Evolutionary conservation across 1,140 invertebrate species (phyloP).

Genomic region (Helicorthomorpha holstii): DNA sequence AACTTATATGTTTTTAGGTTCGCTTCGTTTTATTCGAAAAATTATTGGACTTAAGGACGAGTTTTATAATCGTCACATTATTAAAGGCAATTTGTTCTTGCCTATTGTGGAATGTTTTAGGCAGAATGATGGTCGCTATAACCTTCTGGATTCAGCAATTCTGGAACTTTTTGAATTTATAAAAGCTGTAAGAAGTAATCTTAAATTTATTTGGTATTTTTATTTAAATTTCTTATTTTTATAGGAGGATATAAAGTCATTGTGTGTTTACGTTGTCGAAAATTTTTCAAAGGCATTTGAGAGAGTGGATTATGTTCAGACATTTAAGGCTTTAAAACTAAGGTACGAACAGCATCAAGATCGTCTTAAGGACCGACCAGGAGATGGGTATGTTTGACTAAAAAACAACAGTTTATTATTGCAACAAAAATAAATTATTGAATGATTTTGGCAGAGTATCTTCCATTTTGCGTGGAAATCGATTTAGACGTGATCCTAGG

Average conservation of each 20-base stretch:
- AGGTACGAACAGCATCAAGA: slow-evolving; percentile 91
- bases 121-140: slow-evolving; percentile 92
- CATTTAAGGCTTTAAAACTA: slow-evolving; percentile 78
- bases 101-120: slow-evolving; percentile 93
- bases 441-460: slow-evolving; percentile 31
- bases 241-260: slow-evolving; percentile 85
- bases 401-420: background rate
- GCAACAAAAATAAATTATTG: background rate
- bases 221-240: slow-evolving; percentile 14
- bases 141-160: slow-evolving; percentile 95
- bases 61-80: slow-evolving; percentile 93
- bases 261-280: slow-evolving; percentile 85
- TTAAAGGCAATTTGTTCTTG: slow-evolving; percentile 85
- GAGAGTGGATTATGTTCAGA: slow-evolving; percentile 90
- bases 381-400: slow-evolving; percentile 1
- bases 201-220: slow-evolving; percentile 3
- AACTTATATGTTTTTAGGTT: slow-evolving; percentile 32
- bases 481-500: slow-evolving; percentile 75
- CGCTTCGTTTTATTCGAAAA: slow-evolving; percentile 89
- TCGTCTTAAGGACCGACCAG: slow-evolving; percentile 23
- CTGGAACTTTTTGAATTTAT: slow-evolving; percentile 99
- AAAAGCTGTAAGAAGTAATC: slow-evolving; percentile 41
- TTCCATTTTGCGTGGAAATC: slow-evolving; percentile 55
- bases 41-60: slow-evolving; percentile 96
- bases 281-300: slow-evolving; percentile 87